Conservation (phyloP, 2,888 invertebrate genomes). For the Coelogynopora nodosa region DNA sequence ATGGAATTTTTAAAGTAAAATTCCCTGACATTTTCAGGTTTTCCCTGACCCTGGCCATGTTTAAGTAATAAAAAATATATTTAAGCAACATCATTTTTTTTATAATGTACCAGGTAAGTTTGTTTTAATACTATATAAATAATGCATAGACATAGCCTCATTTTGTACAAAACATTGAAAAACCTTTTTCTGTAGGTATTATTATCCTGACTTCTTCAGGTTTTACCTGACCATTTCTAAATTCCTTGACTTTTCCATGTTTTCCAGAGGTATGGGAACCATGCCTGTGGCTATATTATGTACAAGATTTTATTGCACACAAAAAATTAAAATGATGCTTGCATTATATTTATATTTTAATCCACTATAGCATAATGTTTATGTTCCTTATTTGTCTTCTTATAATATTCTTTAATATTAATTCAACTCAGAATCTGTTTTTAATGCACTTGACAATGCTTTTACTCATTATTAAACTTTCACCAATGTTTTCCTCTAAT, state of each 20-base stretch:
- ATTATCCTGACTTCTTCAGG: neutral
- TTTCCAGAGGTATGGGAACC: neutral
- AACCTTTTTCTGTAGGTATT: neutral
- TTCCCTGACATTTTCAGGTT: neutral
- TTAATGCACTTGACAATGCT: too few species aligned
- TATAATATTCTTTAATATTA: too few species aligned
- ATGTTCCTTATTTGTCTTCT: too few species aligned
- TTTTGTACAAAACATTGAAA: neutral
- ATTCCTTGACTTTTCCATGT: neutral
- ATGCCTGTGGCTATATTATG: too few species aligned
- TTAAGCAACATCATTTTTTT: too few species aligned
- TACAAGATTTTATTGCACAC: too few species aligned
- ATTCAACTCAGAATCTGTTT: too few species aligned
- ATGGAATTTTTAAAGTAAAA: neutral
- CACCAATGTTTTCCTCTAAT: too few species aligned
- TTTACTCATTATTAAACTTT: too few species aligned
- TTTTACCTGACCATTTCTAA: neutral
- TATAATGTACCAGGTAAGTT: neutral
- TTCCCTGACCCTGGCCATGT: neutral
- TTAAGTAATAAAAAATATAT: neutral
- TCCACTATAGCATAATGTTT: too few species aligned
- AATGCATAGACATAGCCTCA: neutral
- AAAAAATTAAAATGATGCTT: too few species aligned
- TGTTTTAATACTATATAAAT: neutral
- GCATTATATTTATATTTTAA: too few species aligned